Percentiles rank a stretch among this genome's conserved stretches.
Conservation (phyloP, 2,888 invertebrate species). For the Chymomyza fuscimana region DNA sequence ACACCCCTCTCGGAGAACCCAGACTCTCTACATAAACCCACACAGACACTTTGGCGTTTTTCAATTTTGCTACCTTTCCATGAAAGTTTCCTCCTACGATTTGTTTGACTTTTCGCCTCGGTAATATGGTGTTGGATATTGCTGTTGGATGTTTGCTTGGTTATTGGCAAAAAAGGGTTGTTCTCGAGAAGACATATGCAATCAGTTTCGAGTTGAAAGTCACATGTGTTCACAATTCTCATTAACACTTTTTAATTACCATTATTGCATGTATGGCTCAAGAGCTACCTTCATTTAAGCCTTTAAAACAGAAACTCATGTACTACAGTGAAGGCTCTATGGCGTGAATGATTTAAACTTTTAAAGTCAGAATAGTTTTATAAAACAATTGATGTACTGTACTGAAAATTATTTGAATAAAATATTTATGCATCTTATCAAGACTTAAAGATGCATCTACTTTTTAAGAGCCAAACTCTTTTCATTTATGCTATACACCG, state of each 20-base stretch:
- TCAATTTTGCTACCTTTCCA: conserved; percentile 10
- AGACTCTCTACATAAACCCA: neutral
- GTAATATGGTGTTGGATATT: neutral
- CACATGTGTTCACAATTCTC: conserved; percentile 41
- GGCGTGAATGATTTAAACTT: neutral
- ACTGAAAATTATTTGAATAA: too few species aligned
- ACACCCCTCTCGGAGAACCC: too few species aligned
- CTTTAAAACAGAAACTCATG: neutral
- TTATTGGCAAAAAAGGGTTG: neutral
- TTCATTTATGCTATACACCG: too few species aligned
- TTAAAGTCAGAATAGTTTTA: too few species aligned
- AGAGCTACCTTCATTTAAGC: neutral
- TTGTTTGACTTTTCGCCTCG: neutral
- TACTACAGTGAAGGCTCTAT: neutral
- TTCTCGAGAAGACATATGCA: conserved; percentile 29
- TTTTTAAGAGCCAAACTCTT: too few species aligned
- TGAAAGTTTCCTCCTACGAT: neutral
- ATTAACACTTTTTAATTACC: conserved; percentile 55
- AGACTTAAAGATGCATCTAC: too few species aligned
- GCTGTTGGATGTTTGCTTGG: neutral
- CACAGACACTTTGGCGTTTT: conserved; percentile 14
- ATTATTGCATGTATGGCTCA: neutral
- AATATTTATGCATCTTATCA: too few species aligned
- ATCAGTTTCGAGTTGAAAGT: conserved; percentile 30
- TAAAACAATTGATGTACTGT: too few species aligned